Percentiles rank a stretch among this genome's conserved stretches.
Conservation (phyloP, 2,888 invertebrate genomes). For the Andricus curvator region DNA sequence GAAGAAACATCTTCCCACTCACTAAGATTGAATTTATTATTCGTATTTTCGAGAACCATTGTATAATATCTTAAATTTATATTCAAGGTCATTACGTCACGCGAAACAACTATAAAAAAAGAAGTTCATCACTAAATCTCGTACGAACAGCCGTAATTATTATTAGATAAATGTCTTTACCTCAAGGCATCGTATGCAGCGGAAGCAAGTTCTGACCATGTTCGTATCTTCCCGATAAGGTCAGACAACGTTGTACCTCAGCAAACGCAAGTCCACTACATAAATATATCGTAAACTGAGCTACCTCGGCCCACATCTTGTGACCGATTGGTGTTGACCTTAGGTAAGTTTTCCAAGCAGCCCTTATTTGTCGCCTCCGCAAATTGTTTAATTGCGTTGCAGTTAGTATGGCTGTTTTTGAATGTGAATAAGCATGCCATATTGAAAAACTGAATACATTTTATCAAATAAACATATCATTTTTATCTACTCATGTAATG, state of each 20-base stretch:
- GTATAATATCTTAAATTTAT: not conserved
- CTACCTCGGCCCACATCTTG: slow-evolving; percentile 66
- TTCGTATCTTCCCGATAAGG: slow-evolving; percentile 65
- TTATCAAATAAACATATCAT: not conserved
- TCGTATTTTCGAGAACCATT: not conserved
- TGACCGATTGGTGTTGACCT: slow-evolving; percentile 55
- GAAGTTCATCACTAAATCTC: not conserved
- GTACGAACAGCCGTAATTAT: slow-evolving; percentile 44
- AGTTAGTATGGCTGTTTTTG: not conserved
- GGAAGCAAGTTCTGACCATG: slow-evolving; percentile 15
- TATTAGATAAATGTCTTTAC: slow-evolving; percentile 61
- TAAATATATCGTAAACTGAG: slow-evolving; percentile 42
- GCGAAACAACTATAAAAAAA: not conserved
- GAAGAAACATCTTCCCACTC: slow-evolving; percentile 8
- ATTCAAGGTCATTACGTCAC: not conserved
- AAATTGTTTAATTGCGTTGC: slow-evolving; percentile 13
- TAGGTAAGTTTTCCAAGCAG: slow-evolving; percentile 56
- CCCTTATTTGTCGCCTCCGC: slow-evolving; percentile 56
- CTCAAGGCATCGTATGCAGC: slow-evolving; percentile 57
- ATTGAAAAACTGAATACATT: not conserved
- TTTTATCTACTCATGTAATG: no score
- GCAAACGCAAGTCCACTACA: slow-evolving; percentile 23
- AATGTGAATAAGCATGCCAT: not conserved
- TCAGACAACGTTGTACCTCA: slow-evolving; percentile 47
- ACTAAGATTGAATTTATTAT: not conserved